Evolutionary conservation across 2,888 invertebrate genomes (phyloP).

Genomic region (Agrotis puta): DNA sequence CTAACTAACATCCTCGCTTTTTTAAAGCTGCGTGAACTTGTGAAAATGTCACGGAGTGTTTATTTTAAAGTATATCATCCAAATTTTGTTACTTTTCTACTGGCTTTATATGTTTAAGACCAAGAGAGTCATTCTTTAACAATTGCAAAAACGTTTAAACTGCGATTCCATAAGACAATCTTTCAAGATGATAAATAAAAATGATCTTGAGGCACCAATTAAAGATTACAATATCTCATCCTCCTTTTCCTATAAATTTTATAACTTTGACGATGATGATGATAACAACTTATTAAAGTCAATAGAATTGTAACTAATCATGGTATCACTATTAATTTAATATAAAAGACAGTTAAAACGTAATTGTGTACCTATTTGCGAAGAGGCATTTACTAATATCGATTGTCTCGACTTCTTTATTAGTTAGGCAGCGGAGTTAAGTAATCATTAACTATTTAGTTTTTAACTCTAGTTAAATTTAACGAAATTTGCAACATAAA

Average conservation of each 20-base stretch:
- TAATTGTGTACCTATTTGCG: conserved; percentile 56
- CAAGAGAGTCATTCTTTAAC: neutral
- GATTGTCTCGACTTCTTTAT: conserved; percentile 56
- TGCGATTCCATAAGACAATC: neutral
- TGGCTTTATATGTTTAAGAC: conserved; percentile 1
- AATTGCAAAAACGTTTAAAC: conserved; percentile 4
- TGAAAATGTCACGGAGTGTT: conserved; percentile 48
- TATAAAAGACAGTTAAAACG: conserved; percentile 63
- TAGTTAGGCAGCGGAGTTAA: conserved; percentile 53
- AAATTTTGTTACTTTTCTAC: conserved; percentile 31
- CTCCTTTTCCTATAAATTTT: neutral
- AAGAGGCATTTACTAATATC: conserved; percentile 68
- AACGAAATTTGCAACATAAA: conserved; percentile 47
- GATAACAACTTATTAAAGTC: conserved; percentile 4
- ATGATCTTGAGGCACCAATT: neutral
- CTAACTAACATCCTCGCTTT: conserved; percentile 46
- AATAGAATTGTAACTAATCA: conserved; percentile 36
- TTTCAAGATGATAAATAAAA: neutral
- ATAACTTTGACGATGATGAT: neutral
- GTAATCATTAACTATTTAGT: conserved; percentile 56
- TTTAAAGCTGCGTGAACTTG: conserved; percentile 39
- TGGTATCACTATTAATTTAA: conserved; percentile 40
- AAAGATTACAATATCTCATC: neutral
- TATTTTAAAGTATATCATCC: conserved; percentile 29
- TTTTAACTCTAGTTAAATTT: conserved; percentile 56